Percentiles rank a stretch among this genome's conserved stretches.
Conservation (phyloP, 2,888 invertebrate genomes). For the Meiosimyza platycephala region DNA sequence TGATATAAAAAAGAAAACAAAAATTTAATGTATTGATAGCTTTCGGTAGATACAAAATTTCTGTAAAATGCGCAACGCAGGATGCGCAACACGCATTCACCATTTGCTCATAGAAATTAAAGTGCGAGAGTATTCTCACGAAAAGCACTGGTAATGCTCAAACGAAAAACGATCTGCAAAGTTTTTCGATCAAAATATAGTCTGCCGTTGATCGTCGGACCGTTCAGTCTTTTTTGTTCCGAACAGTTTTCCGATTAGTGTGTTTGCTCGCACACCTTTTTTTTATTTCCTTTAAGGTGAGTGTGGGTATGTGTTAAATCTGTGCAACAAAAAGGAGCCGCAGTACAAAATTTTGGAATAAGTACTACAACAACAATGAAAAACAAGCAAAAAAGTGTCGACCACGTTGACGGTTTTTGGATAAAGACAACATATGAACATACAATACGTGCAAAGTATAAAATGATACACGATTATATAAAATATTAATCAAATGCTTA, state of each 20-base stretch:
- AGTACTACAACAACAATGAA: constrained; percentile 36
- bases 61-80: too few relatives aligned
- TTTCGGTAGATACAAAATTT: too few relatives aligned
- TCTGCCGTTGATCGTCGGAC: constrained; percentile 69
- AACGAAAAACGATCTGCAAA: constrained; percentile 58
- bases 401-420: constrained; percentile 1
- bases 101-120: too few relatives aligned
- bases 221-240: constrained; percentile 67
- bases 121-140: too few relatives aligned
- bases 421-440: neutral
- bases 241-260: constrained; percentile 65
- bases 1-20: too few relatives aligned
- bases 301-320: constrained; percentile 53
- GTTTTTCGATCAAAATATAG: constrained; percentile 62
- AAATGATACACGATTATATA: constrained; percentile 17
- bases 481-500: constrained; percentile 16
- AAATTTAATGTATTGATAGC: too few relatives aligned
- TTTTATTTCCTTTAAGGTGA: constrained; percentile 68
- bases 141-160: neutral
- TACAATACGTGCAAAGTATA: neutral
- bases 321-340: constrained; percentile 42
- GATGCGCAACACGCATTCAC: too few relatives aligned
- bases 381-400: constrained; percentile 22
- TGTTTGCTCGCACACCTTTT: constrained; percentile 65
- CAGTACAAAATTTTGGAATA: constrained; percentile 47